phyloP scores from a whole-genome alignment of 2,797 vertebrate species.

The Silurus aristotelis region DNA sequence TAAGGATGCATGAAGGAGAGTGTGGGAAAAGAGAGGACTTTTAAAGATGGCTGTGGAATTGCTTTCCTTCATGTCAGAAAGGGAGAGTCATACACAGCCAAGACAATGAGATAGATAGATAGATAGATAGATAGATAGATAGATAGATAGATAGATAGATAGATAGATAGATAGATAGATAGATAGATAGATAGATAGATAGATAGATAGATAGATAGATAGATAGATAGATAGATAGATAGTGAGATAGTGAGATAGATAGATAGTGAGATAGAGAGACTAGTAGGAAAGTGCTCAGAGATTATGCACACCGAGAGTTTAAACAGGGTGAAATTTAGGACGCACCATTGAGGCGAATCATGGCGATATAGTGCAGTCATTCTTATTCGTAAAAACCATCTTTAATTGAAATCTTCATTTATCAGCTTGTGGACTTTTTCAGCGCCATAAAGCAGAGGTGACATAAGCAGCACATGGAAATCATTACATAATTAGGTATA shows the following conservation, averaged over 20 bases:
- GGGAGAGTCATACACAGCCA: neutral
- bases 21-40: conserved; percentile 22
- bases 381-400: conserved; percentile 65
- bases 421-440: conserved; percentile 64
- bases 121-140: too few species aligned
- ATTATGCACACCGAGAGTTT: conserved; percentile 9
- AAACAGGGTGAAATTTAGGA: conserved; percentile 50
- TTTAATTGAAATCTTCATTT: conserved; percentile 73
- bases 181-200: conserved; percentile 12
- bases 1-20: conserved; percentile 34
- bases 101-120: neutral
- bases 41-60: conserved; percentile 23
- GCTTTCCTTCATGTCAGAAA: neutral
- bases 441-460: conserved; percentile 58
- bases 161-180: too few species aligned
- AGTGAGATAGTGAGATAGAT: too few species aligned
- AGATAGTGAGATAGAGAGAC: neutral
- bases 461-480: conserved; percentile 62
- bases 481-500: conserved; percentile 69
- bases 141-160: too few species aligned
- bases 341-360: conserved; percentile 43
- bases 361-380: conserved; percentile 54
- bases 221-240: too few species aligned
- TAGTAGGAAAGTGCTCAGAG: conserved; percentile 7
- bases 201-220: too few species aligned